phyloP scores from a whole-genome alignment of 2,888 invertebrate genomes.

The Leptinotarsa rubiginosa region DNA sequence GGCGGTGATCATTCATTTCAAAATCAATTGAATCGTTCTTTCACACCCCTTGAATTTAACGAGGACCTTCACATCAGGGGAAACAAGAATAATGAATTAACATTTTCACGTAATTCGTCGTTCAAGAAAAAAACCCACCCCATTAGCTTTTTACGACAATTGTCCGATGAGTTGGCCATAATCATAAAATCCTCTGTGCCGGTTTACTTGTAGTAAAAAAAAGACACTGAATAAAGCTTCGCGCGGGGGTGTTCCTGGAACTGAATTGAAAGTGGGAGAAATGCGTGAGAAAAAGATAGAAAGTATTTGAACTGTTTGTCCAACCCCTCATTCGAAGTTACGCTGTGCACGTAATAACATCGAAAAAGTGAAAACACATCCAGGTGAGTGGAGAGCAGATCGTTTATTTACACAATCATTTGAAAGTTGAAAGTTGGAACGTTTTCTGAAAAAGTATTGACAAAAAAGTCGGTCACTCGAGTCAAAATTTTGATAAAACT shows the following conservation, averaged over 20 bases:
- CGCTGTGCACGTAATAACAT: slow-evolving; percentile 56
- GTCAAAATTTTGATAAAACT: too few relatives aligned
- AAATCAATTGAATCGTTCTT: too few relatives aligned
- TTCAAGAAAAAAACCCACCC: slow-evolving; percentile 10
- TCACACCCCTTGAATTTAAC: too few relatives aligned
- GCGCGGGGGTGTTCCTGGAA: slow-evolving; percentile 53
- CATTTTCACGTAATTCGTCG: not conserved
- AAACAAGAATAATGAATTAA: slow-evolving; percentile 9
- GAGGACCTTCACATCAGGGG: too few relatives aligned
- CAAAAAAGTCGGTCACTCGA: too few relatives aligned
- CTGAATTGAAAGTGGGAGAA: slow-evolving; percentile 53
- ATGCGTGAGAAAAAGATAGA: slow-evolving; percentile 52
- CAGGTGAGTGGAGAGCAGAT: slow-evolving; percentile 48
- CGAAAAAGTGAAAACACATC: slow-evolving; percentile 43
- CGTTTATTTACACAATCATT: not conserved
- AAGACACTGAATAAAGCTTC: slow-evolving; percentile 31
- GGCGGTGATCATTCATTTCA: not conserved
- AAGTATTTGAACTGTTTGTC: slow-evolving; percentile 39
- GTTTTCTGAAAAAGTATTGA: too few relatives aligned
- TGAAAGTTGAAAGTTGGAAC: not conserved
- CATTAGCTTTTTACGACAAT: slow-evolving; percentile 16
- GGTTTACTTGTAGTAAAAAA: slow-evolving; percentile 40
- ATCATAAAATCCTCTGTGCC: slow-evolving; percentile 44
- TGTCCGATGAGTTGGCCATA: slow-evolving; percentile 17
- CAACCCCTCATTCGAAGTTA: slow-evolving; percentile 58